A percentile compares a stretch with the other conserved stretches of the same genome.
Conservation (phyloP, 2,797 vertebrate species). For the Tauraco hartlaubi region DNA sequence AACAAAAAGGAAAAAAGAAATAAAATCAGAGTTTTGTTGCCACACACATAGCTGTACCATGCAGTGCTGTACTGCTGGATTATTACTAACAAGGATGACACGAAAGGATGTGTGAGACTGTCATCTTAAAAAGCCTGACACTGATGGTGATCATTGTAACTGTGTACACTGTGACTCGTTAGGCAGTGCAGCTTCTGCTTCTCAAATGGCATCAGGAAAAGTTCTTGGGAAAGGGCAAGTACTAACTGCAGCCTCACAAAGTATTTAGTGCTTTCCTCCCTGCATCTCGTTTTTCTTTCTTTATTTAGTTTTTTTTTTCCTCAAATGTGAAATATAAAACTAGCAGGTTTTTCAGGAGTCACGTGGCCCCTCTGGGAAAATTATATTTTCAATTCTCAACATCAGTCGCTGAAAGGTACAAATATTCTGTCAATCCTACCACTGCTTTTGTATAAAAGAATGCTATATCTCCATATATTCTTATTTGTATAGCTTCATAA, state of each 20-base stretch:
- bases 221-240: background rate
- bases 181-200: slow-evolving; percentile 54
- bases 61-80: background rate
- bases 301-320: background rate
- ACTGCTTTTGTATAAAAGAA: background rate
- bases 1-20: background rate
- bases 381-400: slow-evolving; percentile 4
- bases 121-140: slow-evolving; percentile 31
- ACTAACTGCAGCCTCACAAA: background rate
- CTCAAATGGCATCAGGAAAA: slow-evolving; percentile 10
- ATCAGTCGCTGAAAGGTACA: slow-evolving; percentile 9
- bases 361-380: background rate
- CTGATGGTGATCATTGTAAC: slow-evolving; percentile 8
- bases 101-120: background rate
- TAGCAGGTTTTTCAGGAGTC: background rate
- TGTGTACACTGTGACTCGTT: background rate
- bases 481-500: slow-evolving; percentile 9
- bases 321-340: background rate
- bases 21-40: background rate
- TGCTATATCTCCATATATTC: background rate
- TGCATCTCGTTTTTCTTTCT: background rate
- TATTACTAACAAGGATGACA: slow-evolving; percentile 37
- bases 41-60: background rate
- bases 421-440: slow-evolving; percentile 10
- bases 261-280: background rate